These are phyloP conservation scores for Ptyas mucosa DNA, from an alignment of 2,113 vertebrate species.

Conservation along the genomic window DNA sequence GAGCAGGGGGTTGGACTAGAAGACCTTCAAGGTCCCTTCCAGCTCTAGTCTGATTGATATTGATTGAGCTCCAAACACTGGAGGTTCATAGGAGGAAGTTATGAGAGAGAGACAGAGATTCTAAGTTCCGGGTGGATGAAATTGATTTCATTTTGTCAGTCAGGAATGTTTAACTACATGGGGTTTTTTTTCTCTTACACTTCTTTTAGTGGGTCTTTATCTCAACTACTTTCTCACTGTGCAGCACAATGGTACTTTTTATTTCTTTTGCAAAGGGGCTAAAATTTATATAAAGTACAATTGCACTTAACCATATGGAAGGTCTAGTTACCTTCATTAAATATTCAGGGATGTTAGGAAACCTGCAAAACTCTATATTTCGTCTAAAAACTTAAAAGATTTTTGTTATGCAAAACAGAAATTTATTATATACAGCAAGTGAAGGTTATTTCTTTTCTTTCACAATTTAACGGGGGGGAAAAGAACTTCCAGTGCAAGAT, in stretches of 20 bases:
- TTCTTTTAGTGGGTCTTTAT: conserved; percentile 39
- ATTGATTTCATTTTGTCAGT: conserved; percentile 27
- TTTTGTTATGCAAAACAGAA: not conserved
- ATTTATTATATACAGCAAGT: not conserved
- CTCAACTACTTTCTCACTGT: conserved; percentile 36
- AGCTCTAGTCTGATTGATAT: too few relatives aligned
- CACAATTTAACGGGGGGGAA: not conserved
- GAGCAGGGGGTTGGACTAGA: too few relatives aligned
- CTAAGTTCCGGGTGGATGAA: conserved; percentile 17
- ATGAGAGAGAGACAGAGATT: not conserved
- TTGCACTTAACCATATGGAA: conserved; percentile 42
- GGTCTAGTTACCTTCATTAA: conserved; percentile 55
- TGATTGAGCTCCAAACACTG: not conserved
- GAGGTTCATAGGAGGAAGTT: not conserved
- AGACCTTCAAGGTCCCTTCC: too few relatives aligned
- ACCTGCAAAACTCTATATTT: conserved; percentile 10
- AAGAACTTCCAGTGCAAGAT: not conserved
- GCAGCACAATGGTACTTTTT: conserved; percentile 32
- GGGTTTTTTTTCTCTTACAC: not conserved
- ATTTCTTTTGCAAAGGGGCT: conserved; percentile 28
- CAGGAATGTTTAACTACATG: not conserved
- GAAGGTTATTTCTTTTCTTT: not conserved
- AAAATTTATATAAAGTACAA: conserved; percentile 42
- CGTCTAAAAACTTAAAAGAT: conserved; percentile 12
- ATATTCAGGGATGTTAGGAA: conserved; percentile 42